Evolutionary conservation across 2,797 vertebrate genomes (phyloP).

Genomic region (Coluber constrictor): DNA sequence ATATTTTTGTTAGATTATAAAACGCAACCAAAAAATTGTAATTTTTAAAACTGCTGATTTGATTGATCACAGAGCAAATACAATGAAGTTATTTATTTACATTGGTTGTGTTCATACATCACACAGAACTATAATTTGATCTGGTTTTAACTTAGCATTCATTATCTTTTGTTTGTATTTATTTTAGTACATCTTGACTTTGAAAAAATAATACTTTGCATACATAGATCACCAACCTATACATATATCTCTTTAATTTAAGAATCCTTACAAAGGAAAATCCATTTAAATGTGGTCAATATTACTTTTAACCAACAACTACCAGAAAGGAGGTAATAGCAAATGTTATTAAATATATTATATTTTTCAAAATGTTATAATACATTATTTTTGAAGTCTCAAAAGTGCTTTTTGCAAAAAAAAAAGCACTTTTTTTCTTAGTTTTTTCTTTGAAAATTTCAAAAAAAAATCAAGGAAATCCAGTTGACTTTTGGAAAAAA

Average conservation of each 20-base stretch:
- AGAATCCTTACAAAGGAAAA: not conserved
- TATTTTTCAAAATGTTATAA: slow-evolving; percentile 61
- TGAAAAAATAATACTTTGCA: not conserved
- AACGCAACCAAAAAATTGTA: not conserved
- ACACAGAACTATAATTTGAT: not conserved
- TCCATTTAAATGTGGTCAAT: slow-evolving; percentile 16
- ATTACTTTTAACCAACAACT: slow-evolving; percentile 25
- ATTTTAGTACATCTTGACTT: not conserved
- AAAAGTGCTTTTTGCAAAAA: slow-evolving; percentile 51
- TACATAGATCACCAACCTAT: not conserved
- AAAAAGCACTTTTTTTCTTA: not conserved
- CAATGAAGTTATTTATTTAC: not conserved
- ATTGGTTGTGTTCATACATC: not conserved
- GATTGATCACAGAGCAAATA: not conserved
- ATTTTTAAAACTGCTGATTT: not conserved
- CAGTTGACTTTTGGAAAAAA: not conserved
- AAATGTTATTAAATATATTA: slow-evolving; percentile 19
- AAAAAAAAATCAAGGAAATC: not conserved
- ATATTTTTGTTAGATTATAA: not conserved
- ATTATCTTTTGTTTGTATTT: not conserved
- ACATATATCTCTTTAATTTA: not conserved
- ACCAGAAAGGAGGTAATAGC: slow-evolving; percentile 25
- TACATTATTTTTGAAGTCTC: slow-evolving; percentile 33
- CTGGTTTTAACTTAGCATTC: not conserved
- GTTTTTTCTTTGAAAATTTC: not conserved